phyloP scores from a whole-genome alignment of 2,113 vertebrate genomes.

The Solenodon paradoxus region DNA sequence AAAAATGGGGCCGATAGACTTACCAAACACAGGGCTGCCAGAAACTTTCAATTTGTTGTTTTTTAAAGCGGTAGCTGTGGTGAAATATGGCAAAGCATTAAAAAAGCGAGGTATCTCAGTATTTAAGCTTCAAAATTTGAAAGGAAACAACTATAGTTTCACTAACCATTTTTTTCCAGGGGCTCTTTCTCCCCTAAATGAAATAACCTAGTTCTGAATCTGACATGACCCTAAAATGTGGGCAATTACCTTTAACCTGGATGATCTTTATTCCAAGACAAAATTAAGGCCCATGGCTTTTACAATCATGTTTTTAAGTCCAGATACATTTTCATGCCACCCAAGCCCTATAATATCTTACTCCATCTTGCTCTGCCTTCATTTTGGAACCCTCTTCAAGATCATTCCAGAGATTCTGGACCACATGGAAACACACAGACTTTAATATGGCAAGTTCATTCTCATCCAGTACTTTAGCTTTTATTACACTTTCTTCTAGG shows the following conservation, averaged over 20 bases:
- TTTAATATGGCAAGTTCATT: neutral
- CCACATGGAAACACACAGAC: neutral
- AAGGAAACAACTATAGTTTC: neutral
- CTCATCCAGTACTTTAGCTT: neutral
- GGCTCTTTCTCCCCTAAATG: fast-evolving
- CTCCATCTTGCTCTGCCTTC: fast-evolving
- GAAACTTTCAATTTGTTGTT: too few relatives aligned
- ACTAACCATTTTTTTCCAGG: neutral
- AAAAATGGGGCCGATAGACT: too few relatives aligned
- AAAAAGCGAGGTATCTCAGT: too few relatives aligned
- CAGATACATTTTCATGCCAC: neutral
- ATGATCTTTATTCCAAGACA: neutral
- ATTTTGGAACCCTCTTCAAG: neutral
- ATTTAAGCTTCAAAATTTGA: neutral
- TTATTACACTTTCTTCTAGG: neutral
- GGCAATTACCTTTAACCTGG: neutral
- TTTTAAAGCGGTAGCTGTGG: too few relatives aligned
- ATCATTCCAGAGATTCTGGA: neutral
- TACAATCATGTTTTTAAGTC: neutral
- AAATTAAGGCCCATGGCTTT: neutral
- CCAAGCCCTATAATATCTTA: fast-evolving
- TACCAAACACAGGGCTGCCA: too few relatives aligned
- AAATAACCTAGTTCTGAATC: neutral
- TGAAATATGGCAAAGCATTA: too few relatives aligned
- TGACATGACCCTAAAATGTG: neutral